phyloP scores from a whole-genome alignment of 2,797 vertebrate species.

The Micrastur ruficollis region DNA sequence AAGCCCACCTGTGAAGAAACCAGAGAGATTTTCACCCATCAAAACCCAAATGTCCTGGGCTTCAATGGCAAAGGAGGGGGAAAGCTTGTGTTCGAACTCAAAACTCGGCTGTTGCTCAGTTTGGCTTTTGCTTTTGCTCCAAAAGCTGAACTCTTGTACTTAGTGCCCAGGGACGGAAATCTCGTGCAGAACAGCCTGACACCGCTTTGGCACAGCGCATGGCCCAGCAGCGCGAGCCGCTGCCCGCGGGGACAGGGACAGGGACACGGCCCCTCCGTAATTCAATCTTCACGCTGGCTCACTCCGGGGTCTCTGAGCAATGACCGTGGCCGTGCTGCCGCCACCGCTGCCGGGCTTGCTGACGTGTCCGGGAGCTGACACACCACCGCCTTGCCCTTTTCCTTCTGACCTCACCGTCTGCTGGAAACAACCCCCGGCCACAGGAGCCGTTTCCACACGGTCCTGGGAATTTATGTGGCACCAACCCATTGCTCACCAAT shows the following conservation, averaged over 20 bases:
- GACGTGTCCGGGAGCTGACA: background rate
- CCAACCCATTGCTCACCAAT: background rate
- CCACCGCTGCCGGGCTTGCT: background rate
- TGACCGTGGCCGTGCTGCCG: background rate
- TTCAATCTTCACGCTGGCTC: background rate
- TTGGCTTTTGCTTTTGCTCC: background rate
- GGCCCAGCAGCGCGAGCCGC: fast-evolving
- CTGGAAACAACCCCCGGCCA: background rate
- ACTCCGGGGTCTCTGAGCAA: background rate
- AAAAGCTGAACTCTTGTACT: background rate
- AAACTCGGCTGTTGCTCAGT: background rate
- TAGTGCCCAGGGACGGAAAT: background rate
- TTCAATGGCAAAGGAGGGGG: background rate
- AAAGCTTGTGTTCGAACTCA: background rate
- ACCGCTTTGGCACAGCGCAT: fast-evolving
- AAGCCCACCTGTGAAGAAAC: background rate
- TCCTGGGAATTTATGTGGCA: background rate
- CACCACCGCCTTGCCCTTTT: background rate
- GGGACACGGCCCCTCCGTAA: fast-evolving
- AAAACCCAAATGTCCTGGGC: background rate
- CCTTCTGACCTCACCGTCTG: background rate
- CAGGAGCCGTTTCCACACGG: fast-evolving
- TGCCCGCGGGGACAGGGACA: background rate
- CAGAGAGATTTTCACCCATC: background rate
- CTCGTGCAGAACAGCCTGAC: background rate